Evolutionary conservation across 2,797 vertebrate genomes (phyloP), one percentile per base, ranked within the genome.

Genomic region (Buphagus erythrorhynchus): DNA sequence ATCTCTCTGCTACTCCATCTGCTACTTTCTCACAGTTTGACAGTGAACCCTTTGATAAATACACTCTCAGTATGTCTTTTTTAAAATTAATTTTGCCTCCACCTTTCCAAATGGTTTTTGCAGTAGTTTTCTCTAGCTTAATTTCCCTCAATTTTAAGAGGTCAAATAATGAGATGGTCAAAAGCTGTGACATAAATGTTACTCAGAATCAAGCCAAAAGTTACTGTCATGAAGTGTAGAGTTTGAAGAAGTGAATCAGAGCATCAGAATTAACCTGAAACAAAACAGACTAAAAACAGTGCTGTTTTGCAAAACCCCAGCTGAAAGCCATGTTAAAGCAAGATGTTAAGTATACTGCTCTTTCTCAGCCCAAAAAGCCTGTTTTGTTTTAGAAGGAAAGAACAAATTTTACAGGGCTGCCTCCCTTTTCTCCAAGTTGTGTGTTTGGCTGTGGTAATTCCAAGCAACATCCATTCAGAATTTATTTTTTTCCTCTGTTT

Each of bases 1-100:
- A 82, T 92, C 78, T 79, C 63, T 89, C 72, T 89, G 71, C 63
- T 94, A 31, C 78, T 95, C 89, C 94, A 91, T 89, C 94, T 97
- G 89, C 63, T 80, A 71, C 78, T 71, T 94, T 65, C 55, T 93
- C 65, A 54, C 65, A 84, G 75, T 85, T 73, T 85, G 81, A 95
- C 72, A 93, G 85, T 35, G 78, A 91, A 83, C 65, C 38, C 38
- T 88, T 89, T 85, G 85, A 74, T 71, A 91, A 86, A 72, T 94
- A 36, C 5, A 1, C 58, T 88, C 57, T 77, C 48, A 82, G 78
- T 65, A 87, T 22, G 7, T 66, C 40, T 71, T 86, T 73, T 84
- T 84, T 68, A 33, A 1, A 0, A 87, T 66, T 46, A 40, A 71
- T 87, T 95, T 90, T 92, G 20, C 72, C 22, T 80, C 28, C 35